A percentile compares a stretch with the other conserved stretches of the same genome.
Evolutionary conservation across 1,140 invertebrate genomes (phyloP).

Genomic region (Diploscapter pachys): DNA sequence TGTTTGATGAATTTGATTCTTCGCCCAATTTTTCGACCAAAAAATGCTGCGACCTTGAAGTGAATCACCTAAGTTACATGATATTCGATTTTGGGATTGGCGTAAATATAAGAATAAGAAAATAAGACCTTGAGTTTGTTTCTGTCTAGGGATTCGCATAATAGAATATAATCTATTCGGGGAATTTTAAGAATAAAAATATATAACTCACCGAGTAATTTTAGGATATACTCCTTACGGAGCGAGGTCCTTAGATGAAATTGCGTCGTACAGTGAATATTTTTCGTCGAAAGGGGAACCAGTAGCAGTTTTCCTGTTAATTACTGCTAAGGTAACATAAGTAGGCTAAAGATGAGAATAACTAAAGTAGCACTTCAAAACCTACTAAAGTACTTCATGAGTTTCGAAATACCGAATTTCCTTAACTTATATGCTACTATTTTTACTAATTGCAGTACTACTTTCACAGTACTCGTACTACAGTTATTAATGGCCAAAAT

Average conservation of each 20-base stretch:
- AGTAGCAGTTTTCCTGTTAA: slow-evolving; percentile 30
- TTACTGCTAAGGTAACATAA: slow-evolving; percentile 19
- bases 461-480: too few relatives aligned
- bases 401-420: too few relatives aligned
- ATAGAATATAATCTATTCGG: not conserved
- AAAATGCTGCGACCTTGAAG: too few relatives aligned
- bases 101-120: not conserved
- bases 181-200: not conserved
- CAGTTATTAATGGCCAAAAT: too few relatives aligned
- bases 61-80: too few relatives aligned
- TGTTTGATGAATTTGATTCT: slow-evolving; percentile 3
- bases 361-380: not conserved
- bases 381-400: too few relatives aligned
- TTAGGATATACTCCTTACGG: slow-evolving; percentile 32
- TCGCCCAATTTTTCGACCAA: not conserved
- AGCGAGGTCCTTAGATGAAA: slow-evolving; percentile 27
- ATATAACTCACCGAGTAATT: not conserved
- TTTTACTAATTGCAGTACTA: too few relatives aligned
- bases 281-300: slow-evolving; percentile 30
- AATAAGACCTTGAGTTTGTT: not conserved
- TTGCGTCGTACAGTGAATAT: slow-evolving; percentile 30
- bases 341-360: too few relatives aligned
- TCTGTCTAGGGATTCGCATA: not conserved
- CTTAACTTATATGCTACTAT: too few relatives aligned
- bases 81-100: too few relatives aligned